Evolutionary conservation across 1,140 invertebrate species (phyloP).

Genomic region (Protaetia brevitarsis): DNA sequence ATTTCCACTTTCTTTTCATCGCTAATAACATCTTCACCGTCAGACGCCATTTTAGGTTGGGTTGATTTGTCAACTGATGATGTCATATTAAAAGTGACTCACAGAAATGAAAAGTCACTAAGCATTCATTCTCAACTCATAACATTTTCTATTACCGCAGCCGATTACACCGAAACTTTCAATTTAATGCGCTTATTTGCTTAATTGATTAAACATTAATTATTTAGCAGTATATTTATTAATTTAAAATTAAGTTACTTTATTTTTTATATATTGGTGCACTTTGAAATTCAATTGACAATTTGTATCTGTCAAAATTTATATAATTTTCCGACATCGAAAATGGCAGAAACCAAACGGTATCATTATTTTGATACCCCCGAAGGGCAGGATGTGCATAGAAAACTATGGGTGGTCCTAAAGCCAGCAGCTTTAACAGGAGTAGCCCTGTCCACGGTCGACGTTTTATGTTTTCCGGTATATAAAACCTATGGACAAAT

Average conservation of each 20-base stretch:
- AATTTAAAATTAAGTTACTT: neutral
- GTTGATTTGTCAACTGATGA: constrained; percentile 40
- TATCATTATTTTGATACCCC: constrained; percentile 64
- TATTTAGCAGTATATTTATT: neutral
- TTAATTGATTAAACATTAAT: no score
- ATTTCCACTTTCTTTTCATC: constrained; percentile 92
- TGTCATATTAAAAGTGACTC: constrained; percentile 19
- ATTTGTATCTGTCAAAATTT: constrained; percentile 15
- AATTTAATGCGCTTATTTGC: no score
- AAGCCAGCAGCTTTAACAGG: constrained; percentile 56
- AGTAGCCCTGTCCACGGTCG: constrained; percentile 52
- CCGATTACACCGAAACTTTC: neutral
- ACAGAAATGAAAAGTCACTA: constrained; percentile 10
- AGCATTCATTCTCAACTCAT: neutral
- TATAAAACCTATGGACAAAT: constrained; percentile 53
- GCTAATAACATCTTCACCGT: constrained; percentile 73
- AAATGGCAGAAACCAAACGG: neutral
- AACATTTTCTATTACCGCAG: neutral
- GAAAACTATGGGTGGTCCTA: constrained; percentile 59
- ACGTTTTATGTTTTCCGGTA: constrained; percentile 58
- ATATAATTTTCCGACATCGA: constrained; percentile 12
- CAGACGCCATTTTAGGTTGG: constrained; percentile 60
- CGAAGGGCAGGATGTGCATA: constrained; percentile 63
- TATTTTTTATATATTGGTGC: neutral
- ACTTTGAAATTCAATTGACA: neutral